Evolutionary conservation across 2,113 vertebrate genomes (phyloP).

Genomic region (Epinephelus moara): DNA sequence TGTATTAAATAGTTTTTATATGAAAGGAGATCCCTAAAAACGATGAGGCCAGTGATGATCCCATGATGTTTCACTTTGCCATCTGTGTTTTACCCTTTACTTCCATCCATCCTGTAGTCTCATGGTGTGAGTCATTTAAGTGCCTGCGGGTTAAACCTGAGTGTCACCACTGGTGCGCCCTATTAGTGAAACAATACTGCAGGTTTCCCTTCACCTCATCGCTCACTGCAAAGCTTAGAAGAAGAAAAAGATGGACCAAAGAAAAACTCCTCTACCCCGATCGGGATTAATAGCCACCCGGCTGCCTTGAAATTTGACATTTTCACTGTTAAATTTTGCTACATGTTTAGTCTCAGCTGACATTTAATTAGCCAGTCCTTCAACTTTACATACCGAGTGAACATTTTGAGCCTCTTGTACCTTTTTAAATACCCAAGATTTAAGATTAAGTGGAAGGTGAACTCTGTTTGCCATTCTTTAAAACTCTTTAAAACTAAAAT

Average conservation of each 20-base stretch:
- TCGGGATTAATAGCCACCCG: slow-evolving; percentile 21
- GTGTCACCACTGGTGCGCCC: background rate
- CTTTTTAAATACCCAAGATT: slow-evolving; percentile 26
- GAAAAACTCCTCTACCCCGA: background rate
- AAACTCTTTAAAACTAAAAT: background rate
- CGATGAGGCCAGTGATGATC: background rate
- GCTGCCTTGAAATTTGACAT: slow-evolving; percentile 56
- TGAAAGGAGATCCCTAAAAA: background rate
- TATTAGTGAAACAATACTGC: slow-evolving; percentile 15
- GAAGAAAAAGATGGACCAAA: background rate
- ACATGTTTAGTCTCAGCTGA: slow-evolving; percentile 45
- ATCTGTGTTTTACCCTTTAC: background rate
- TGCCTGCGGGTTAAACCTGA: background rate
- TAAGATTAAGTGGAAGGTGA: background rate
- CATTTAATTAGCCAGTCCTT: slow-evolving; percentile 48
- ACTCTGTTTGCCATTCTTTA: background rate
- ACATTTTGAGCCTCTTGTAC: slow-evolving; percentile 2
- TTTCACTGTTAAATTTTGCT: slow-evolving; percentile 38
- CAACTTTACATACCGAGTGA: background rate
- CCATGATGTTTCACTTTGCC: background rate
- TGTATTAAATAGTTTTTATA: background rate
- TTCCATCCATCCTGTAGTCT: background rate
- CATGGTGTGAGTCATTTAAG: background rate
- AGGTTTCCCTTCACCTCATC: slow-evolving; percentile 13
- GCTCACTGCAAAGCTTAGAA: background rate